Evolutionary conservation across 2,797 vertebrate genomes (phyloP).

Genomic region (Pangasius larnaudii): DNA sequence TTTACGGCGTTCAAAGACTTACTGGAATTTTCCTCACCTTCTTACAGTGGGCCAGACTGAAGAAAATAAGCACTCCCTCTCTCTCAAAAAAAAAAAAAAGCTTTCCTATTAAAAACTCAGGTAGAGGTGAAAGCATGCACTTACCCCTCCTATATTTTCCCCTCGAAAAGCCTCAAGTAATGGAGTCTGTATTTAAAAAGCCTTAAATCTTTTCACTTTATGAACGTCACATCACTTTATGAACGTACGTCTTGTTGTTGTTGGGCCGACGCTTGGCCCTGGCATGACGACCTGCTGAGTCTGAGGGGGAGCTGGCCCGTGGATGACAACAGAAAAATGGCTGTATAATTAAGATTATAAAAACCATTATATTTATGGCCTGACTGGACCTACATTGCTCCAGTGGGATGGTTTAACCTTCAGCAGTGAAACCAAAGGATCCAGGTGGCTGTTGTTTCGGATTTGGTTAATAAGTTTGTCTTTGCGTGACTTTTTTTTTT

Average conservation of each 20-base stretch:
- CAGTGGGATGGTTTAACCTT: constrained; percentile 25
- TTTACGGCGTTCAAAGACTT: neutral
- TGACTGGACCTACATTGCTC: constrained; percentile 28
- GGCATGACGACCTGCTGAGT: constrained; percentile 66
- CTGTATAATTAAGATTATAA: constrained; percentile 69
- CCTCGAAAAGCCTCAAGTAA: constrained; percentile 47
- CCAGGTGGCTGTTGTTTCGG: constrained; percentile 32
- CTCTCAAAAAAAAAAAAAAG: neutral
- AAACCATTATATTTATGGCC: constrained; percentile 64
- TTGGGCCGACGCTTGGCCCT: constrained; percentile 66
- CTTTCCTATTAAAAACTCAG: constrained; percentile 43
- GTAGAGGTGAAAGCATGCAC: constrained; percentile 57
- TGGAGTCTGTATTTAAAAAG: constrained; percentile 62
- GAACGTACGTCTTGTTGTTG: constrained; percentile 68
- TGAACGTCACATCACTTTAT: constrained; percentile 66
- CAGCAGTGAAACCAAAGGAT: constrained; percentile 41
- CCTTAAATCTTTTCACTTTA: constrained; percentile 64
- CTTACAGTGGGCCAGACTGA: neutral
- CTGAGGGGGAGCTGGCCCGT: constrained; percentile 63
- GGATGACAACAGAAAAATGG: constrained; percentile 66
- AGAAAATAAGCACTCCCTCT: neutral
- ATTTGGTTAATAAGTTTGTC: constrained; percentile 49
- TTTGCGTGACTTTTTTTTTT: neutral
- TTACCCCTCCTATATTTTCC: constrained; percentile 30
- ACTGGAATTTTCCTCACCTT: constrained; percentile 37